Conservation (phyloP, 2,113 vertebrate species). For the Glaucomys volans region DNA sequence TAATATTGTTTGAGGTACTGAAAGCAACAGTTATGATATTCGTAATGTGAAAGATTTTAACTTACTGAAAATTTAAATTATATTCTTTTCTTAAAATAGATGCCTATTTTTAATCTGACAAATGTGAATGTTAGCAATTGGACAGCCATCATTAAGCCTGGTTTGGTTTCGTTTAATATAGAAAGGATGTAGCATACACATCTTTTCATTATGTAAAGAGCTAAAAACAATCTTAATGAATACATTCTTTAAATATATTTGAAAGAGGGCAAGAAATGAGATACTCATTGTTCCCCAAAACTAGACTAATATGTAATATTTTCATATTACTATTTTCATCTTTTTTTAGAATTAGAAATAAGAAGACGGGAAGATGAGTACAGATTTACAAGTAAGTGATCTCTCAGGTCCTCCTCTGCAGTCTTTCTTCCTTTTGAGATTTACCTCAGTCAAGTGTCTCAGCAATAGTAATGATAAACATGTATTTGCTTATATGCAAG, state of each 20-base stretch:
- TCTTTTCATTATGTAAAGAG: constrained; percentile 55
- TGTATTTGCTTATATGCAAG: constrained; percentile 27
- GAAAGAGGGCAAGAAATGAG: constrained; percentile 84
- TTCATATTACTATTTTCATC: constrained; percentile 92
- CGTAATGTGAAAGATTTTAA: constrained; percentile 42
- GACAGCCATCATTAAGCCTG: constrained; percentile 34
- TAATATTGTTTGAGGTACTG: neutral
- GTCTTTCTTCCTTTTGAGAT: constrained; percentile 65
- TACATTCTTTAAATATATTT: constrained; percentile 73
- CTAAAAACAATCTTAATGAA: neutral
- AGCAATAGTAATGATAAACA: constrained; percentile 48
- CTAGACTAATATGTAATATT: constrained; percentile 68
- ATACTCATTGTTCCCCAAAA: constrained; percentile 61
- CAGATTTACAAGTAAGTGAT: constrained; percentile 99
- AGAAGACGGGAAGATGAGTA: constrained; percentile 99
- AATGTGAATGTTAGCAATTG: constrained; percentile 39
- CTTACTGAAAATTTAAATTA: constrained; percentile 45
- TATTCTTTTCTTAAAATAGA: constrained; percentile 13
- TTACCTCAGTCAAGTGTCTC: constrained; percentile 45
- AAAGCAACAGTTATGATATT: constrained; percentile 2
- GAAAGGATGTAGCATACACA: constrained; percentile 12
- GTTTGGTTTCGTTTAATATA: constrained; percentile 36
- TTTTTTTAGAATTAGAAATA: constrained; percentile 98
- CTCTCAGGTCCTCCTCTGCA: constrained; percentile 84
- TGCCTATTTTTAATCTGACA: constrained; percentile 39